Base-by-base conservation (phyloP, 2,888 invertebrate species). In the Anthophora plumipes region DNA sequence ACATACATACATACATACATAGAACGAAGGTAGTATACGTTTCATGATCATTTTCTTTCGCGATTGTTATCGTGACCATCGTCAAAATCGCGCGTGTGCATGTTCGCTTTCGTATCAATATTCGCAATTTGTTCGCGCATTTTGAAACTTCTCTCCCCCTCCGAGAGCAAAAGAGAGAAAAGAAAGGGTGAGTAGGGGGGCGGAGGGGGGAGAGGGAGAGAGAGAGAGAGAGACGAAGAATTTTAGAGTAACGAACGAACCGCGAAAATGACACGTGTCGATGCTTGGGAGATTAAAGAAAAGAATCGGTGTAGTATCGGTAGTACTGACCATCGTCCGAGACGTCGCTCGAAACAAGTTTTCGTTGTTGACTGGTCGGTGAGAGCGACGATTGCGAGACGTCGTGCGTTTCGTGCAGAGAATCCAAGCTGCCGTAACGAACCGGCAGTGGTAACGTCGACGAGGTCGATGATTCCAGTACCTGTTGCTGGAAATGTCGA, bases 361-460 rank as follows among this genome's bases (percentile, higher is more conserved):
- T 90, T 55, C 91, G 88, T 17, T 90, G 90, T 55, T 92, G 92
- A 1, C 89, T 90, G 75, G 93, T 91, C 83, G 94, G 89, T 74
- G 91, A 89, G 77, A 93, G 87, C 69, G 92, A 89, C 69, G 92
- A 83, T 63, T 89, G 86, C 60, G 91, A 85, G 67, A 87, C 79
- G 80, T 88, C 83, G 66, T 93, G 91, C 39, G 92, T 89, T 75
- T 95, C 95, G 83, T 95, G 94, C 17, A 95, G 90, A 0, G 95
- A 95, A 89, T 95, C 95, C 82, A 95, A 91, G 46, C 95, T 95
- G 37, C 95, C 95, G 73, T 94, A 94, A 64, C 94, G 92, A 80
- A 91, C 88, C 11, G 92, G 90, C 17, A 89, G 89, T 41, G 91
- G 67, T 50, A 31, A 31, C 31, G 31, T 31, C 31, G 31, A 31